Conservation (phyloP, 2,888 invertebrate species). For the Diadromus collaris region DNA sequence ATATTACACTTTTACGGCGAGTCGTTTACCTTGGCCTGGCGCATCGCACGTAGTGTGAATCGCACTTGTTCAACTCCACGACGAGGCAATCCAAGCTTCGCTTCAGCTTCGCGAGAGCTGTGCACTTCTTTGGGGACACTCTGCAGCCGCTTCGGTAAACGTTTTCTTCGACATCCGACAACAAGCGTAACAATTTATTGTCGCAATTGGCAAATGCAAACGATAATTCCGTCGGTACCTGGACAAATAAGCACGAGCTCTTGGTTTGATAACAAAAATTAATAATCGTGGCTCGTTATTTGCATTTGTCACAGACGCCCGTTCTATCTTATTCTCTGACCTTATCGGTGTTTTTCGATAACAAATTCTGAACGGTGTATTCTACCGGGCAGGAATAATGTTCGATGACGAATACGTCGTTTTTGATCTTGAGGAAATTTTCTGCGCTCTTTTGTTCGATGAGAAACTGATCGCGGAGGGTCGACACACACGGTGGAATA, state of each 20-base stretch:
- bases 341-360: conserved; percentile 79
- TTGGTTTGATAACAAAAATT: conserved; percentile 30
- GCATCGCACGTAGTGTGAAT: conserved; percentile 79
- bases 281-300: conserved; percentile 5
- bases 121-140: conserved; percentile 66
- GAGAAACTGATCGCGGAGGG: conserved; percentile 57
- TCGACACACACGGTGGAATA: conserved; percentile 54
- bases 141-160: conserved; percentile 56
- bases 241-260: background rate
- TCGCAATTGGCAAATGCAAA: conserved; percentile 66
- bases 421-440: conserved; percentile 49
- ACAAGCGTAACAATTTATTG: conserved; percentile 70
- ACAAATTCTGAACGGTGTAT: conserved; percentile 75
- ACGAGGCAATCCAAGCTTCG: conserved; percentile 77
- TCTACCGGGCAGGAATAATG: conserved; percentile 78
- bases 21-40: conserved; percentile 74
- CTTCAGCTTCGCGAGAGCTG: conserved; percentile 76
- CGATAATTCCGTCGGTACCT: conserved; percentile 71
- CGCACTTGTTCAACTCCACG: conserved; percentile 75
- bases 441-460: conserved; percentile 22
- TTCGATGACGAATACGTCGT: conserved; percentile 74
- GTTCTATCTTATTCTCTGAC: conserved; percentile 61
- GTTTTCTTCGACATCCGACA: conserved; percentile 61
- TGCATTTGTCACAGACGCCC: conserved; percentile 3
- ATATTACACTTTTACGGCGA: conserved; percentile 5